Percentiles rank a stretch among this genome's conserved stretches.
phyloP scores from a whole-genome alignment of 1,140 invertebrate genomes.

The Drosophila gunungcola region DNA sequence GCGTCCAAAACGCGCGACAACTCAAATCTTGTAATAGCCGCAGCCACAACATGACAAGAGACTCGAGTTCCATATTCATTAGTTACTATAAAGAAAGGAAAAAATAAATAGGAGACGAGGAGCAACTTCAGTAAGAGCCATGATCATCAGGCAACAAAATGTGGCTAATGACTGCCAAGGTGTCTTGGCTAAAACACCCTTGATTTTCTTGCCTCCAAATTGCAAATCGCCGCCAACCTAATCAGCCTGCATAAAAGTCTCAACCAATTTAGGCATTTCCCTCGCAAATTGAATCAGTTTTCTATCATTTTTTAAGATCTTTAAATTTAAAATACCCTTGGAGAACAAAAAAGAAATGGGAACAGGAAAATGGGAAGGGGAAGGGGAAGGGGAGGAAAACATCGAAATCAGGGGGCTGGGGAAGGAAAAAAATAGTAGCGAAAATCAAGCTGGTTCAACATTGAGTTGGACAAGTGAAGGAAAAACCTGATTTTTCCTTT shows the following conservation, averaged over 20 bases:
- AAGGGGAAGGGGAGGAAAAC: constrained; percentile 54
- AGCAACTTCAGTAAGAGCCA: constrained; percentile 39
- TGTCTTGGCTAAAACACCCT: constrained; percentile 53
- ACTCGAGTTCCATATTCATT: constrained; percentile 82
- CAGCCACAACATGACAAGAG: constrained; percentile 65
- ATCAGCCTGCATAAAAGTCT: constrained; percentile 19
- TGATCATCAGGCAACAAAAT: constrained; percentile 66
- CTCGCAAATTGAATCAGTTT: constrained; percentile 37
- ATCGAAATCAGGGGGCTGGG: constrained; percentile 33
- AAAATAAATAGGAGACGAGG: constrained; percentile 20
- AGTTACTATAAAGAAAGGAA: constrained; percentile 58
- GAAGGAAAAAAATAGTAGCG: constrained; percentile 40
- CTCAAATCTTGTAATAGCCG: constrained; percentile 72
- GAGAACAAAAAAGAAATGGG: neutral
- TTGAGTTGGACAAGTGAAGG: constrained; percentile 55
- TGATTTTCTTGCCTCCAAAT: constrained; percentile 20
- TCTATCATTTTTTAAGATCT: constrained; percentile 40
- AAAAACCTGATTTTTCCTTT: constrained; percentile 75
- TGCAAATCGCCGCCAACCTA: neutral
- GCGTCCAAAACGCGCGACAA: constrained; percentile 76
- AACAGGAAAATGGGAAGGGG: constrained; percentile 50
- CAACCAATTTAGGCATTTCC: constrained; percentile 33
- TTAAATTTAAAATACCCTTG: constrained; percentile 27
- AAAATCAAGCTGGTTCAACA: constrained; percentile 57
- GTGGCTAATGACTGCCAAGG: constrained; percentile 69